phyloP scores from a whole-genome alignment of 2,797 vertebrate genomes.

The Gambelia wislizenii region DNA sequence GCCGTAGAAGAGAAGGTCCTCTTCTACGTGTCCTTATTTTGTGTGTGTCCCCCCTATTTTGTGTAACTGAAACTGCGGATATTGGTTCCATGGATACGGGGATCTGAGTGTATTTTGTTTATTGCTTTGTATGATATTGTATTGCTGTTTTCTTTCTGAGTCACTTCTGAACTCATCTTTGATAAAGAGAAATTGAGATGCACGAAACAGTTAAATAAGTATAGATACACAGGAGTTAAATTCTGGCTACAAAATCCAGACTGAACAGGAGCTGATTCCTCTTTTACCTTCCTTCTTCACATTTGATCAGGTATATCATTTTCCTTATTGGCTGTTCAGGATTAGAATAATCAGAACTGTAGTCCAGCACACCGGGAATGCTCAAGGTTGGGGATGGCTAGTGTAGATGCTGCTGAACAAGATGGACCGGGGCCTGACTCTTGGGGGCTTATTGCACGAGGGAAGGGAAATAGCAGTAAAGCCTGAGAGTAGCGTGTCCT shows the following conservation, averaged over 20 bases:
- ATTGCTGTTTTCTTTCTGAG: neutral
- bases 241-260: too few species aligned
- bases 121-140: neutral
- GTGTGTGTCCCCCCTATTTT: too few species aligned
- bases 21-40: too few species aligned
- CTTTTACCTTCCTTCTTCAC: neutral
- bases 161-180: neutral
- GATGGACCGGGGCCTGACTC: neutral
- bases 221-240: neutral
- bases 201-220: neutral
- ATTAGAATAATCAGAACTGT: neutral
- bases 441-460: too few species aligned
- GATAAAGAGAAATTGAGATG: neutral
- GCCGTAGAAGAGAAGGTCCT: too few species aligned
- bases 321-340: neutral
- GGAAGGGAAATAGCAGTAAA: too few species aligned
- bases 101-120: neutral
- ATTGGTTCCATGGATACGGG: too few species aligned
- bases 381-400: neutral
- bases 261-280: too few species aligned
- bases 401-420: neutral
- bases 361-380: neutral
- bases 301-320: neutral
- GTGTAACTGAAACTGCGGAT: too few species aligned
- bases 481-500: too few species aligned